Evolutionary conservation across 2,888 invertebrate species (phyloP).

Genomic region (Holacanthella duospinosa): DNA sequence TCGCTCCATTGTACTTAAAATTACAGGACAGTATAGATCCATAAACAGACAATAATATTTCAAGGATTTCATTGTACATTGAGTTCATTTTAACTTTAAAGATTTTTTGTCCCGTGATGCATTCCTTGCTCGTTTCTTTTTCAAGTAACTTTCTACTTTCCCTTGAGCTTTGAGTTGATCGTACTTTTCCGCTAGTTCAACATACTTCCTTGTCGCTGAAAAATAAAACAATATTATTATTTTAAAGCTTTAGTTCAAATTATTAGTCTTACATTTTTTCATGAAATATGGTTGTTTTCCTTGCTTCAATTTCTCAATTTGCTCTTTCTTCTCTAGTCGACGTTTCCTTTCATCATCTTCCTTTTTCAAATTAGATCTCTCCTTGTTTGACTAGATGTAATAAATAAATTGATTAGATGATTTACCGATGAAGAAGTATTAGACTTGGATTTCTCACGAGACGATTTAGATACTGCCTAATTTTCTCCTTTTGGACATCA

Average conservation of each 20-base stretch:
- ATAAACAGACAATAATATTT: too few species aligned
- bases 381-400: conserved; percentile 57
- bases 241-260: not conserved
- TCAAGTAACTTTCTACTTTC: conserved; percentile 67
- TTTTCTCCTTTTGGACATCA: conserved; percentile 52
- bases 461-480: conserved; percentile 61
- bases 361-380: conserved; percentile 53
- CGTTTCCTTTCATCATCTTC: conserved; percentile 50
- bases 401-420: not conserved
- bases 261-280: conserved; percentile 55
- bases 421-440: not conserved
- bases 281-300: conserved; percentile 62
- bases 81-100: conserved; percentile 36
- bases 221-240: not conserved
- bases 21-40: too few species aligned
- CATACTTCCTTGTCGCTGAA: conserved; percentile 67
- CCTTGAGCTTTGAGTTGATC: conserved; percentile 67
- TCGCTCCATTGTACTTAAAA: too few species aligned
- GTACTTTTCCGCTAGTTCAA: conserved; percentile 65
- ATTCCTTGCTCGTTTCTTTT: conserved; percentile 66
- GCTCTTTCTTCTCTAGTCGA: conserved; percentile 48
- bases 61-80: too few species aligned
- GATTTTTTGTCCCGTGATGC: conserved; percentile 43
- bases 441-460: conserved; percentile 44
- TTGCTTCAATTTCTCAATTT: conserved; percentile 50